Percentiles rank a stretch among this genome's conserved stretches.
These are phyloP conservation scores for Myiotriccus ornatus DNA, from an alignment of 2,797 vertebrate species.

Conservation along the genomic window DNA sequence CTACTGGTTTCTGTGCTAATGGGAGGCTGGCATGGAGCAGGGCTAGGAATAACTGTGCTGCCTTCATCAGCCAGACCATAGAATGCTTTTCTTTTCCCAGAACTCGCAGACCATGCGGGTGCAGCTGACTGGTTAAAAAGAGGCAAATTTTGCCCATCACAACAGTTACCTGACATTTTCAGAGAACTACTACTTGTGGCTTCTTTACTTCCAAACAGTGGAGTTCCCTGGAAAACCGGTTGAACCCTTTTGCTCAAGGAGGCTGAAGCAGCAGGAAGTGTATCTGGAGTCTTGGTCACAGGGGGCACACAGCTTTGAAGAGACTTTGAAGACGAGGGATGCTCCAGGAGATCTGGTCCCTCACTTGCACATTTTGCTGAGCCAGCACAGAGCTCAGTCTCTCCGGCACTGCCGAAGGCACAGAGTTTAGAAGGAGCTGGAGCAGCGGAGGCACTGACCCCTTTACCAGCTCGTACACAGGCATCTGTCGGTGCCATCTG, in stretches of 20 bases:
- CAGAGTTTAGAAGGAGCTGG: slow-evolving; percentile 30
- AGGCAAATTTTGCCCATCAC: slow-evolving; percentile 26
- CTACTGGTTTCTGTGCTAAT: slow-evolving; percentile 35
- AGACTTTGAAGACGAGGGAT: not conserved
- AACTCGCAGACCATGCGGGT: slow-evolving; percentile 67
- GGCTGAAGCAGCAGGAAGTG: not conserved
- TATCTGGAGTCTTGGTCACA: not conserved
- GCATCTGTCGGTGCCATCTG: slow-evolving; percentile 73
- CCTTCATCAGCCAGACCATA: slow-evolving; percentile 69
- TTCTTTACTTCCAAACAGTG: slow-evolving; percentile 70
- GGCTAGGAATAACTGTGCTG: slow-evolving; percentile 27
- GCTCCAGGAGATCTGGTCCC: not conserved
- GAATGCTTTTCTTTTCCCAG: slow-evolving; percentile 81
- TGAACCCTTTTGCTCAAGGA: not conserved
- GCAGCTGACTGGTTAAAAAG: slow-evolving; percentile 63
- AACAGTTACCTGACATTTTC: slow-evolving; percentile 16
- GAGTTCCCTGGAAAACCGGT: slow-evolving; percentile 40
- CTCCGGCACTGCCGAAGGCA: not conserved
- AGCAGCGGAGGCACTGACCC: slow-evolving; percentile 43
- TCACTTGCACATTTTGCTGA: slow-evolving; percentile 1
- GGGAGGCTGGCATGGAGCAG: not conserved
- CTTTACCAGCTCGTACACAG: slow-evolving; percentile 72
- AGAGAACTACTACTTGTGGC: slow-evolving; percentile 9
- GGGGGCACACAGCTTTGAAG: not conserved
- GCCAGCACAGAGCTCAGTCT: not conserved